Evolutionary conservation across 2,113 vertebrate genomes (phyloP), one percentile per base, ranked within the genome.

Genomic region (Tachysurus fulvidraco): DNA sequence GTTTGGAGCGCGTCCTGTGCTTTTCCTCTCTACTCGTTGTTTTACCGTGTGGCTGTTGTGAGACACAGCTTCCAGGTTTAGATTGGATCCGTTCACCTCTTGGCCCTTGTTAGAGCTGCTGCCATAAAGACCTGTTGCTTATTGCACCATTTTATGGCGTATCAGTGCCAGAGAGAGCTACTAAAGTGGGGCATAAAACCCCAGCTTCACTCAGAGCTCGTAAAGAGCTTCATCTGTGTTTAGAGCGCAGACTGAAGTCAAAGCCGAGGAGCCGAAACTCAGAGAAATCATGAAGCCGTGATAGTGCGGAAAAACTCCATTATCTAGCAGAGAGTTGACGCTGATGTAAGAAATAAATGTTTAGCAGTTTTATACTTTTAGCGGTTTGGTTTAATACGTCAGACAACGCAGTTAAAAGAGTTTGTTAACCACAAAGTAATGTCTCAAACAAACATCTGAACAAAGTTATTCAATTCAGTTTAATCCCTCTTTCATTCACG

Each of bases 91-190:
- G 21, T 64, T 82, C 80, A 82, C 59, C 80, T 46, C 59, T 50
- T 64, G 80, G 44, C 41, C 80, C 80, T n/a, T 17, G 80, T 82
- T 65, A 82, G 59, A 82, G 23, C 30, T 46, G 80, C 59, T 4
- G 80, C 25, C 0, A 23, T 82, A 82, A 64, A 82, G 59, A 46
- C 80, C 59, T 82, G 80, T 64, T 82, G 59, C 80, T 64, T 64
- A 65, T 50, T 64, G 59, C 59, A 50, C 57, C 16, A 21, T 82
- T 82, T 82, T 64, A 64, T 3, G 14, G 80, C 59, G 57, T 60
- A 44, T 44, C 57, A 41, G 54, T 59, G 78, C 17, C 9, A 21
- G 55, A 14, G 55, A 80, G 78, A 64, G 25, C 10, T 14, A 64
- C 23, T 82, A 82, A 82, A 65, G 13, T 9, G 13, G 23, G 21